Base-by-base conservation (phyloP, 1,140 invertebrate species). In the Drosophila ambigua region DNA sequence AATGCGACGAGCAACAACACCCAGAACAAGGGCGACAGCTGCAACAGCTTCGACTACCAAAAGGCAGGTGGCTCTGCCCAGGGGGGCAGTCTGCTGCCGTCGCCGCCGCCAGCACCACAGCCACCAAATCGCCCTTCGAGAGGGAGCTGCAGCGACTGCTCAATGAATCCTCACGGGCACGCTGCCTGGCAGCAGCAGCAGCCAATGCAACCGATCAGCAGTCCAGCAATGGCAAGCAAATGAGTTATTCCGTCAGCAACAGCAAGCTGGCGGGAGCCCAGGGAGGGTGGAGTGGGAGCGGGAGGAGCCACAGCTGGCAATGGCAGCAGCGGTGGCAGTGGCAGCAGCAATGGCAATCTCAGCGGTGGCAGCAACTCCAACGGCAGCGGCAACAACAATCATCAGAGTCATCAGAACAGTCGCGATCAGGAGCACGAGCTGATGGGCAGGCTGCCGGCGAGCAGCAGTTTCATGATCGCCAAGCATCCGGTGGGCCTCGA, bases 71-170 rank as follows among this genome's bases (percentile, higher is more conserved):
- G 59, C 87, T 45, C 16, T 1, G 6, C 49, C 8, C 48, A 44
- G 24, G 8, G 16, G 46, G 2, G 20, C 26, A n/a, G 41, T 20
- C n/a, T 5, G 48, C 48, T 23, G 45, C 49, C 1, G 62, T 28
- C 8, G 54, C 31, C 20, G 45, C 49, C 1, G 62, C 39, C 8
- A 50, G 20, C 13, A 48, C 48, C 9, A 49, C 60, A 1, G 52
- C 71, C 24, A 80, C 85, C 45, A 92, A 92, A 60, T 94, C 93
- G 45, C 95, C 95, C 5, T 95, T 95, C 79, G 95, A 95, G 92
- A 93, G 95, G 79, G 95, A 96, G 84, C 95, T 96, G 67, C 95
- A 96, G 92, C 95, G 95, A 90, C 92, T 96, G 63, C 92, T 96
- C 48, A 95, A 96, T 79, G 95, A 95, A 79, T 92, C 91, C 5